Base-by-base conservation (phyloP, 2,113 vertebrate species). In the Callopanchax toddi region DNA sequence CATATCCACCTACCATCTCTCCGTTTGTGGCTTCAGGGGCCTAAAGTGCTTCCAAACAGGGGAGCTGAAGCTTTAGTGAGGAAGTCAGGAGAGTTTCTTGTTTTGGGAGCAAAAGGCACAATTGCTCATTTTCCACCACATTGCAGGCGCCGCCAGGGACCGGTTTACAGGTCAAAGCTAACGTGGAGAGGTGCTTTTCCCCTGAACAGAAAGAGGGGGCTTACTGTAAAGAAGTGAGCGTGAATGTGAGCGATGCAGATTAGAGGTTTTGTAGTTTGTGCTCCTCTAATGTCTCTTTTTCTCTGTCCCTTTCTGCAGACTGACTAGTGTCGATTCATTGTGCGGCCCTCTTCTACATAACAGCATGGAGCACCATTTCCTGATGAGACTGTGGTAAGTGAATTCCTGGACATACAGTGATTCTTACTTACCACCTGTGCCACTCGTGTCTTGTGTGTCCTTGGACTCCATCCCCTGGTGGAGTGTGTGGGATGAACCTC, bases 371-470 rank as follows among this genome's bases (percentile, higher is more conserved):
- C 68, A 77, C 76, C 73, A 45, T 87, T 91, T 91, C 82, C 84
- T 84, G 76, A 88, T 85, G 87, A 85, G 78, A 74, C 74, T 85
- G 85, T 90, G 87, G 90, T 91, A 64, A 84, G 90, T 85, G 22
- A 23, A 66, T 43, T 39, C 48, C 34, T 34, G 55, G 18, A 44
- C 46, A 50, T 39, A 26, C 25, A 58, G 20, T 74, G 40, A 61
- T 56, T 72, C 51, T 49, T 60, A 50, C 66, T 65, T 49, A 57
- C 74, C 74, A 80, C 78, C 55, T 71, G 72, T 22, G 81, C 69
- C 71, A 44, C 59, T 75, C 65, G 40, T 74, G 45, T 68, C 63
- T 67, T 23, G 22, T 55, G 22, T 36, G 56, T 83, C 85, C 85
- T 87, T 86, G 72, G 87, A 84, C 82, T 74, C 56, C 60, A 75